Conservation (phyloP, 2,888 invertebrate species). For the Hirtodrosophila trivittata region DNA sequence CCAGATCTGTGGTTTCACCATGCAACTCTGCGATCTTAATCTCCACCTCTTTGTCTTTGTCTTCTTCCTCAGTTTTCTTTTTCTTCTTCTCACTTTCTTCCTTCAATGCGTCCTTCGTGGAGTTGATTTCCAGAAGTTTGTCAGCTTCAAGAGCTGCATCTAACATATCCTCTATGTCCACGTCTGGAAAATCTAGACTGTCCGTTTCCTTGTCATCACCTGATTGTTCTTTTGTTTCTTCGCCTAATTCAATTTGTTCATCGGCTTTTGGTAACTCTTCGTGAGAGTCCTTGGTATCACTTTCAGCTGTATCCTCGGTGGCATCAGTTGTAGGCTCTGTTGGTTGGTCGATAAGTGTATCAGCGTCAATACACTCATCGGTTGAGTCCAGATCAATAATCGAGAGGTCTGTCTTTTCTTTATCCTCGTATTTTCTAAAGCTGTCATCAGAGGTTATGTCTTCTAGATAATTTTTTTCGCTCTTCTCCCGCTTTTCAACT, state of each 20-base stretch:
- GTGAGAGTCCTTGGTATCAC: too few species aligned
- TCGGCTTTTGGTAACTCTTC: not conserved
- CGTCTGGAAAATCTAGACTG: too few species aligned
- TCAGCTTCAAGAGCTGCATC: conserved; percentile 1
- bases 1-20: too few species aligned
- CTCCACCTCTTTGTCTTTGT: not conserved
- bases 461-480: conserved; percentile 29
- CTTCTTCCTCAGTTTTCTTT: not conserved
- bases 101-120: not conserved
- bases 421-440: conserved; percentile 2
- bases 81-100: not conserved
- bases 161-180: conserved; percentile 7
- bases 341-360: not conserved
- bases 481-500: not conserved
- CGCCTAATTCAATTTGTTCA: not conserved
- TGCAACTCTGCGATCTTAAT: not conserved
- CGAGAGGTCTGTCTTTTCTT: not conserved
- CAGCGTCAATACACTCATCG: conserved; percentile 30
- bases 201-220: not conserved
- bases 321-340: not conserved
- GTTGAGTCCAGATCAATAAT: conserved; percentile 60
- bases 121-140: too few species aligned
- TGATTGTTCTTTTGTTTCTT: conserved; percentile 24
- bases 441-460: conserved; percentile 56
- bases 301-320: not conserved